Conservation (phyloP, 2,888 invertebrate species). For the Rutpela maculata region DNA sequence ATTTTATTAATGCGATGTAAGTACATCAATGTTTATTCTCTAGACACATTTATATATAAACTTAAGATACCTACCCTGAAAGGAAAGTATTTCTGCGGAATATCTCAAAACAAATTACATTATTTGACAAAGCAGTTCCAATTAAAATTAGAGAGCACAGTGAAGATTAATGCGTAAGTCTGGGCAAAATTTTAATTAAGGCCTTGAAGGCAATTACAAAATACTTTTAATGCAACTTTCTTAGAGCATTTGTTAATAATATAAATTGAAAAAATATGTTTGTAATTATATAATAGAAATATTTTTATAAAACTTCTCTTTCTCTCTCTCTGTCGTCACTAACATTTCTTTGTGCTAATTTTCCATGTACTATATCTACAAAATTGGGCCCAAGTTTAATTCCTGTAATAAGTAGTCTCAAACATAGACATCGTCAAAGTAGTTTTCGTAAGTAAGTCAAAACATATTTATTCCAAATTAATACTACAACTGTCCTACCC, state of each 20-base stretch:
- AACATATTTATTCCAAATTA: too few species aligned
- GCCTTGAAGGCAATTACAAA: neutral
- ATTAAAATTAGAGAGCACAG: neutral
- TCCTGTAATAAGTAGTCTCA: too few species aligned
- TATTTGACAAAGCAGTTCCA: conserved; percentile 8
- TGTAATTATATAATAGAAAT: neutral
- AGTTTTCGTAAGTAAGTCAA: too few species aligned
- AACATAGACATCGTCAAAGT: too few species aligned
- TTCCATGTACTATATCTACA: too few species aligned
- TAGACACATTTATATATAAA: neutral
- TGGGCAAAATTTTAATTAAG: conserved; percentile 19
- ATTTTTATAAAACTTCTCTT: neutral
- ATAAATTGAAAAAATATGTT: neutral
- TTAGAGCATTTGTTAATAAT: neutral
- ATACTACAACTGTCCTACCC: too few species aligned
- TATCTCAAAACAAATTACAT: conserved; percentile 4
- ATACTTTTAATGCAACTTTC: conserved; percentile 1
- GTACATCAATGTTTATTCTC: too few species aligned
- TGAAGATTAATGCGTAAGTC: neutral
- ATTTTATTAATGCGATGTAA: too few species aligned
- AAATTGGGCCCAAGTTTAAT: too few species aligned
- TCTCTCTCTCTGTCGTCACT: too few species aligned
- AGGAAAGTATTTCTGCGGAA: neutral
- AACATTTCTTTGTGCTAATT: too few species aligned
- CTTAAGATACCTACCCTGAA: neutral